Conservation (phyloP, 2,797 vertebrate species). For the Sarcophilus harrisii region DNA sequence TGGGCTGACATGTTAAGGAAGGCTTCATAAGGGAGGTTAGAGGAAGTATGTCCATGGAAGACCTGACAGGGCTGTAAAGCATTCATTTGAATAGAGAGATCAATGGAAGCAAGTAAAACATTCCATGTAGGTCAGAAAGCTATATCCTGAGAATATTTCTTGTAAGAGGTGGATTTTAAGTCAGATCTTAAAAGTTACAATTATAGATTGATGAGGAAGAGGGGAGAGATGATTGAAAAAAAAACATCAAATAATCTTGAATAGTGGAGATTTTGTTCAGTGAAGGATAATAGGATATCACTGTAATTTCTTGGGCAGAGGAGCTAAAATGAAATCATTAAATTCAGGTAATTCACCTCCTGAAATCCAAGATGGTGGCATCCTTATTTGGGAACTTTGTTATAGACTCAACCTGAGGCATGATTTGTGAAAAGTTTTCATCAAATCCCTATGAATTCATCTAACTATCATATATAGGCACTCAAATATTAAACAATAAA, state of each 20-base stretch:
- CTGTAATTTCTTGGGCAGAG: not conserved
- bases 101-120: not conserved
- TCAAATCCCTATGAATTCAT: constrained; percentile 39
- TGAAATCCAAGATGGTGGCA: constrained; percentile 28
- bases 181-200: not conserved
- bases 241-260: not conserved
- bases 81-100: not conserved
- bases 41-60: not conserved
- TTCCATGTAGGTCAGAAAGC: not conserved
- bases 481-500: constrained; percentile 76
- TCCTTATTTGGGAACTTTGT: constrained; percentile 13
- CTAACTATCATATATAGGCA: constrained; percentile 49
- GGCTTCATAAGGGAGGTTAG: not conserved
- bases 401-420: constrained; percentile 39
- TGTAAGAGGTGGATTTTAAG: not conserved
- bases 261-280: not conserved
- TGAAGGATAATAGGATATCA: not conserved
- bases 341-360: constrained; percentile 14
- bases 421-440: constrained; percentile 46
- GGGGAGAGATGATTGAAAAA: not conserved
- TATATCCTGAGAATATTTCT: not conserved
- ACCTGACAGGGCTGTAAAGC: not conserved
- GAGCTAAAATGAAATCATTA: not conserved
- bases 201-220: not conserved
- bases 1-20: not conserved